Conservation (phyloP, 2,113 vertebrate species). For the Phalacrocorax aristotelis region DNA sequence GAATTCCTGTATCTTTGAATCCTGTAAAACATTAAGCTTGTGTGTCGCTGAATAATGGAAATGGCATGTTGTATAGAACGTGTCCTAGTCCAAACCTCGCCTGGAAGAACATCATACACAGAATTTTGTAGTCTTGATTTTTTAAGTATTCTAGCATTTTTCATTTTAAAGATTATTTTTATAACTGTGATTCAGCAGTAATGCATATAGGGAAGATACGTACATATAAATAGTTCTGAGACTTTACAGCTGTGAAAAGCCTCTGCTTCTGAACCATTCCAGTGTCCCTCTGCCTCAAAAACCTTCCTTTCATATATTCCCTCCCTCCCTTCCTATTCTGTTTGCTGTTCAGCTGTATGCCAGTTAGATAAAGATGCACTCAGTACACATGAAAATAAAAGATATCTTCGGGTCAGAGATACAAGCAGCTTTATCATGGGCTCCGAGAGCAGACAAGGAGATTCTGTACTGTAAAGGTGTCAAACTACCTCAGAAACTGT, state of each 20-base stretch:
- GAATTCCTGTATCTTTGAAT: not conserved
- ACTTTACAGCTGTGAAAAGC: not conserved
- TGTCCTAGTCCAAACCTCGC: not conserved
- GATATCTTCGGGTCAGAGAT: not conserved
- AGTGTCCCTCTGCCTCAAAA: not conserved
- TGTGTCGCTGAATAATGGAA: not conserved
- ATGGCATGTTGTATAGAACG: accelerated
- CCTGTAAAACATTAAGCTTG: not conserved
- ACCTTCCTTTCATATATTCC: accelerated
- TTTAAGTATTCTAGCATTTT: not conserved
- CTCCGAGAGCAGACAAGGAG: not conserved
- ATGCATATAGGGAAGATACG: not conserved
- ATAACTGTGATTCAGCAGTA: not conserved
- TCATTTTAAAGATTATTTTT: not conserved
- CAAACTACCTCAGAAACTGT: not conserved
- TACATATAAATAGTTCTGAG: not conserved
- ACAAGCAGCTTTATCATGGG: not conserved
- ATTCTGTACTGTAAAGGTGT: not conserved
- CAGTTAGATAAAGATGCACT: not conserved
- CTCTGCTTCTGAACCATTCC: not conserved
- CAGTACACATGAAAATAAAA: not conserved
- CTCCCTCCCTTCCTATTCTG: not conserved
- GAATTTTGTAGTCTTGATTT: not conserved
- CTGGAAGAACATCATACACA: not conserved
- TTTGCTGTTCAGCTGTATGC: not conserved